Evolutionary conservation across 2,797 vertebrate genomes (phyloP).

Genomic region (Eremophila alpestris): DNA sequence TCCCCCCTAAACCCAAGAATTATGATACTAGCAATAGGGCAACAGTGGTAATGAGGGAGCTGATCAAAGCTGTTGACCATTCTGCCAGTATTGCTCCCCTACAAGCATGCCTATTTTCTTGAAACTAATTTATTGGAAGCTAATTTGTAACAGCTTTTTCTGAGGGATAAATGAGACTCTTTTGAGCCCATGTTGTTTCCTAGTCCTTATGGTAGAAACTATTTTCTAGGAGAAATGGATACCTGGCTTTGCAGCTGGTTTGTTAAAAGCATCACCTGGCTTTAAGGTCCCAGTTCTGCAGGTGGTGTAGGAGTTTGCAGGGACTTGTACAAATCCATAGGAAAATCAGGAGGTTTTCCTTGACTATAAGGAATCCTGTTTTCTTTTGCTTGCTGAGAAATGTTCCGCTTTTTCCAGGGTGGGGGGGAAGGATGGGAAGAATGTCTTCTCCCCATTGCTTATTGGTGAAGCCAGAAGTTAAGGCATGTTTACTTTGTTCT

Average conservation of each 20-base stretch:
- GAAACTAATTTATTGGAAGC: background rate
- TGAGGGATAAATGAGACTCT: background rate
- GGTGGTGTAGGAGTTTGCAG: background rate
- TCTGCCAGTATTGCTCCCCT: background rate
- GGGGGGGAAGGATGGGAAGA: background rate
- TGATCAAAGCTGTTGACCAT: background rate
- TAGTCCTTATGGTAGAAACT: background rate
- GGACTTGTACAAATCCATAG: background rate
- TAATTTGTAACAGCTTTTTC: background rate
- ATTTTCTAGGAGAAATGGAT: background rate
- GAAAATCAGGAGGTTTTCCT: background rate
- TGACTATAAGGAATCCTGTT: background rate
- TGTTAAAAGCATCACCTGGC: background rate
- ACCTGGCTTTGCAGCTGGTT: background rate
- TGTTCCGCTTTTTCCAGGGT: background rate
- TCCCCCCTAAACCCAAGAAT: background rate
- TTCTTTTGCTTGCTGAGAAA: background rate
- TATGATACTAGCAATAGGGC: background rate
- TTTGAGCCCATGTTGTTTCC: background rate
- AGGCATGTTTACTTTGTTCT: slow-evolving; percentile 60
- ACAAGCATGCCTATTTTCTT: background rate
- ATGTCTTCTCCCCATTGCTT: slow-evolving; percentile 38
- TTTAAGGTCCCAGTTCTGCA: background rate
- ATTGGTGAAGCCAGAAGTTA: slow-evolving; percentile 27
- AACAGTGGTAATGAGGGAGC: background rate